These are phyloP conservation scores for Myiozetetes cayanensis DNA, from an alignment of 2,113 vertebrate species.

Conservation along the genomic window DNA sequence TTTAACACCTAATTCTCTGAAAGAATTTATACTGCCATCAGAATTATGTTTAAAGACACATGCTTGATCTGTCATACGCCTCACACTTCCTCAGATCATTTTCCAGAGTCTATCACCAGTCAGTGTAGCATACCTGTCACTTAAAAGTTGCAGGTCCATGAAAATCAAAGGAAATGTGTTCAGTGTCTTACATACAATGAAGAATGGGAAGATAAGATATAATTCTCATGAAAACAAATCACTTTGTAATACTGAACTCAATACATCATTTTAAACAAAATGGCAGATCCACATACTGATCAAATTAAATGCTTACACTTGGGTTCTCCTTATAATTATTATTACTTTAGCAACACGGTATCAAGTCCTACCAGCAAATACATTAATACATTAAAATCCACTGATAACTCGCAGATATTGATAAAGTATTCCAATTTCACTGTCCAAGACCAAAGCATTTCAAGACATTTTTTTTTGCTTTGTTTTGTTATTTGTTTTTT, in stretches of 20 bases:
- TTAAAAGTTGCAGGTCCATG: background rate
- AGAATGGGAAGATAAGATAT: background rate
- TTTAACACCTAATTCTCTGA: background rate
- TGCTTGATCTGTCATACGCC: background rate
- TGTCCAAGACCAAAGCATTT: background rate
- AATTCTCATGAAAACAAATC: background rate
- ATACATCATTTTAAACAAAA: conserved; percentile 11
- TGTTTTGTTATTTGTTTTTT: background rate
- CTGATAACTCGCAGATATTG: background rate
- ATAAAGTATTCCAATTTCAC: background rate
- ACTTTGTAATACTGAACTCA: background rate
- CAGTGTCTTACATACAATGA: background rate
- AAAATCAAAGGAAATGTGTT: conserved; percentile 1
- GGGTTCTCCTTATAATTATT: background rate
- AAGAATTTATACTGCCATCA: background rate
- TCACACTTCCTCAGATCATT: background rate
- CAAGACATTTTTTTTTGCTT: background rate
- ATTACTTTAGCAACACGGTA: background rate
- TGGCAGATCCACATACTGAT: background rate
- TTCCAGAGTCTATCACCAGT: background rate
- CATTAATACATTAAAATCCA: background rate
- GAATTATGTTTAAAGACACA: background rate
- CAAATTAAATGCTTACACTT: background rate
- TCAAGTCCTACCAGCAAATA: background rate
- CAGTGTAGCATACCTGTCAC: background rate